Evolutionary conservation across 2,797 vertebrate genomes (phyloP).

Genomic region (Avahi laniger): DNA sequence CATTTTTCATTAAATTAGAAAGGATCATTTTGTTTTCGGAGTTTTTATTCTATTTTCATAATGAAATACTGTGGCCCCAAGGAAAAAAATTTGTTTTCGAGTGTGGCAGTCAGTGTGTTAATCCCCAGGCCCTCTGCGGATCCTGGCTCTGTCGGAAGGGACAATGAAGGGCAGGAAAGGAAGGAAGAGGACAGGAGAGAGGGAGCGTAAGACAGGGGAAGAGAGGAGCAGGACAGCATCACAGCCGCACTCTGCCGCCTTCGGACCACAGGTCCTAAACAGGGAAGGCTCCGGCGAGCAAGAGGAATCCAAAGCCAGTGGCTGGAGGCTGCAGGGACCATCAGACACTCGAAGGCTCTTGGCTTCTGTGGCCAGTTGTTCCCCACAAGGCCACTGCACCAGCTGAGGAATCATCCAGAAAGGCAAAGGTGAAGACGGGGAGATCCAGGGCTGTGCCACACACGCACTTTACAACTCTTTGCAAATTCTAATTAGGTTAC

Average conservation of each 20-base stretch:
- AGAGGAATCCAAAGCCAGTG: neutral
- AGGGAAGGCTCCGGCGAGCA: neutral
- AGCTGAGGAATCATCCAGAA: neutral
- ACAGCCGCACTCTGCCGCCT: neutral
- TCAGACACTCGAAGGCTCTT: neutral
- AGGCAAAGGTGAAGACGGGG: neutral
- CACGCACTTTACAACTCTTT: constrained; percentile 51
- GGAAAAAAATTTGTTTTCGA: too few species aligned
- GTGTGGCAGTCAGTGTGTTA: neutral
- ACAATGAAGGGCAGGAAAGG: neutral
- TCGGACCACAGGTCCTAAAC: neutral
- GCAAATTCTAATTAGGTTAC: constrained; percentile 70
- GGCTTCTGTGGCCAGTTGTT: neutral
- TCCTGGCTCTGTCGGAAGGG: neutral
- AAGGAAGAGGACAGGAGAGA: neutral
- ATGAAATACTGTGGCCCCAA: too few species aligned
- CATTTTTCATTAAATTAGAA: too few species aligned
- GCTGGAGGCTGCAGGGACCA: neutral
- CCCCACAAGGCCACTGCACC: neutral
- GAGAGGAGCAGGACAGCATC: neutral
- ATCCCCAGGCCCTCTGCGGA: neutral
- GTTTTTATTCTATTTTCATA: too few species aligned
- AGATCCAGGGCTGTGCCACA: neutral
- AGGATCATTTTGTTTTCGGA: too few species aligned
- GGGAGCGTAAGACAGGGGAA: neutral